A percentile compares a stretch with the other conserved stretches of the same genome.
Evolutionary conservation across 2,888 invertebrate genomes (phyloP).

Genomic region (Epinotia bilunana): DNA sequence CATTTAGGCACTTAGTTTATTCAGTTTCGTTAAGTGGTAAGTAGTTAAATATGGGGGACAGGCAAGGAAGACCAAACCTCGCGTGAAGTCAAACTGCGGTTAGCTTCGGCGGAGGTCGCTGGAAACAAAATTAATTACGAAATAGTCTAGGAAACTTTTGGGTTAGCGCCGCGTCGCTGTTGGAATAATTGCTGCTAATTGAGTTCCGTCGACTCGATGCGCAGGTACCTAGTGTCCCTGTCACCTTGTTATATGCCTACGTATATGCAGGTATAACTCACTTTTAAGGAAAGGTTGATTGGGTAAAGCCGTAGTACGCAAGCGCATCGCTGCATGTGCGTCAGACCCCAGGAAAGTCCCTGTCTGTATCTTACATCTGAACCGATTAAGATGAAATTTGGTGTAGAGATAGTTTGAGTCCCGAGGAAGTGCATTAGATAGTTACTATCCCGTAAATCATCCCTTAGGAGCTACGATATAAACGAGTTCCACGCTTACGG

Average conservation of each 20-base stretch:
- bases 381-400: too few species aligned
- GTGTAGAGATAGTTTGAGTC: too few species aligned
- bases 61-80: conserved; percentile 34
- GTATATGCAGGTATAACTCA: conserved; percentile 5
- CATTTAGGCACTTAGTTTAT: not conserved
- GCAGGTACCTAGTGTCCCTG: conserved; percentile 46
- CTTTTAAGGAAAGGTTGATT: not conserved
- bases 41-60: conserved; percentile 36
- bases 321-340: not conserved
- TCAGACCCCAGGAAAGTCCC: too few species aligned
- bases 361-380: too few species aligned
- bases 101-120: conserved; percentile 62
- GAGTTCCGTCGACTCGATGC: conserved; percentile 73
- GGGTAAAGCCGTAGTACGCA: not conserved
- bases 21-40: conserved; percentile 1
- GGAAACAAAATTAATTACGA: conserved; percentile 79
- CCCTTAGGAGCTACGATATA: too few species aligned
- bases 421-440: too few species aligned
- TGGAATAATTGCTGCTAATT: conserved; percentile 80
- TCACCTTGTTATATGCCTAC: not conserved
- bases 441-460: too few species aligned
- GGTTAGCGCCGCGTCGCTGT: conserved; percentile 69
- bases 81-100: conserved; percentile 52
- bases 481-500: too few species aligned
- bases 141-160: conserved; percentile 76